Percentiles rank a stretch among this genome's conserved stretches.
phyloP scores from a whole-genome alignment of 1,140 invertebrate genomes.

The Drosophila tani region DNA sequence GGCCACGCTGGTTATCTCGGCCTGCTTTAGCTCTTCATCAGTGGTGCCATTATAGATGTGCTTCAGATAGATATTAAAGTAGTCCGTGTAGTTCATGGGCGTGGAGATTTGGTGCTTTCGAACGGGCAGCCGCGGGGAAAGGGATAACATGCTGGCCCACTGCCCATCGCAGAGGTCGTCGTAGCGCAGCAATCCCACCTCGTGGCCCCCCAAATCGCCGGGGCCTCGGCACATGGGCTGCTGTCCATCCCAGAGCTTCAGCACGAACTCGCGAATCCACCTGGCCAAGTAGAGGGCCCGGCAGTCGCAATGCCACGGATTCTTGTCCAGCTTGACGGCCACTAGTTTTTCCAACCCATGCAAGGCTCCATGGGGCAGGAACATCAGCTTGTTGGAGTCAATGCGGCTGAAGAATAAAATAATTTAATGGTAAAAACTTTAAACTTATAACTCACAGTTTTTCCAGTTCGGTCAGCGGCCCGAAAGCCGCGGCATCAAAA shows the following conservation, averaged over 20 bases:
- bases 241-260: constrained; percentile 90
- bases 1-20: constrained; percentile 72
- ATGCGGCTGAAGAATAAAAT: constrained; percentile 87
- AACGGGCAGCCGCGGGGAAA: constrained; percentile 88
- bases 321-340: constrained; percentile 91
- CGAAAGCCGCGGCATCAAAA: constrained; percentile 86
- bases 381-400: constrained; percentile 92
- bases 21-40: constrained; percentile 70
- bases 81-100: constrained; percentile 83
- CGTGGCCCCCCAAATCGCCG: constrained; percentile 85
- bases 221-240: constrained; percentile 91
- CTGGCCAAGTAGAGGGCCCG: constrained; percentile 90
- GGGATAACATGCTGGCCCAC: constrained; percentile 93
- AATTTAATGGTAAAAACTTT: neutral
- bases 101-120: constrained; percentile 77
- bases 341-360: constrained; percentile 89
- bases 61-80: constrained; percentile 82
- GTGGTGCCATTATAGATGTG: constrained; percentile 79
- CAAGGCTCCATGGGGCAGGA: constrained; percentile 89
- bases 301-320: constrained; percentile 95
- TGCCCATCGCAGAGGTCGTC: constrained; percentile 92
- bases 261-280: constrained; percentile 88
- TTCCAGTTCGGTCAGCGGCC: constrained; percentile 85
- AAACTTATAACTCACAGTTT: constrained; percentile 85
- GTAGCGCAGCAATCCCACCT: constrained; percentile 88